Base-by-base conservation (phyloP, 2,888 invertebrate genomes). In the Oscheius sp. region DNA sequence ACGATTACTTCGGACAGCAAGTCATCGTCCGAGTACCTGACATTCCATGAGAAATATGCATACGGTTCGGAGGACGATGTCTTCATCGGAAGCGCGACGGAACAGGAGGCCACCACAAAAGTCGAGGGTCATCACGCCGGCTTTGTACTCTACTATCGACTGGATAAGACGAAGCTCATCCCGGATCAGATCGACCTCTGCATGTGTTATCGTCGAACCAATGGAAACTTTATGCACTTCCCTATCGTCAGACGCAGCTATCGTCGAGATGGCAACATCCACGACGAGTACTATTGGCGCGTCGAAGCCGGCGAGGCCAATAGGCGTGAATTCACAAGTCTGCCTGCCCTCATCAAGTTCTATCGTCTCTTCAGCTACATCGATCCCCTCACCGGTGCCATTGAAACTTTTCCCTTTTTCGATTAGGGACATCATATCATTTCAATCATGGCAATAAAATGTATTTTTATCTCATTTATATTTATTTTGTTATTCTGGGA, bases 301-400 rank as follows among this genome's bases (percentile, higher is more conserved):
- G 66, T 66, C 9, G 66, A 66, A 16, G 43, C 43, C 63, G 63
- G 63, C 13, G 63, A 63, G 23, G 45, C 41, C 9, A n/a, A 27
- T 9, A 27, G 3, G 6, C 29, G 35, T 5, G 49, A 66, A 55
- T 69, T 69, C 53, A 69, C 69, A 55, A 55, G 41, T 41, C 69
- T 69, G 16, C 13, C 69, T 1, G 69, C 69, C 23, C 69, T 69
- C 16, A 43, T 69, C 35, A 69, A 69, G 43, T 69, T 55, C 56
- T 69, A 69, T 55, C 35, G 55, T n/a, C 53, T 69, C 55, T 69
- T 69, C 45, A 27, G 55, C 56, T 69, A 69, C 69, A 55, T 41
- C 69, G 69, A 69, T 18, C 69, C 69, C n/a, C 0, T 5, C 23
- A 21, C 41, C 23, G 69, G 69, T n/a, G 12, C 9, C 5, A 55